phyloP scores from a whole-genome alignment of 2,113 vertebrate species.

The Boleophthalmus pectinirostris region DNA sequence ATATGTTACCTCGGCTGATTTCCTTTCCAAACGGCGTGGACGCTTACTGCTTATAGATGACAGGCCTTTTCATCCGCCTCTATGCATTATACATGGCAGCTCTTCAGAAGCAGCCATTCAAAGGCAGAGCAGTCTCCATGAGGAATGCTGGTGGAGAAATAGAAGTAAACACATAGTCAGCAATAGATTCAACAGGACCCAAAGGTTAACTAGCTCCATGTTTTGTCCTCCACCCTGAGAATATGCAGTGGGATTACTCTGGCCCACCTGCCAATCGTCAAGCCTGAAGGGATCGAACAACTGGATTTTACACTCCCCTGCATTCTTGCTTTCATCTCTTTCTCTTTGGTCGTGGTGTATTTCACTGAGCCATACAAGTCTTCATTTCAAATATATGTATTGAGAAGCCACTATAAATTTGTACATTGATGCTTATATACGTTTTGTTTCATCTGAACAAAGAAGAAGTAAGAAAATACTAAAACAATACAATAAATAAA shows the following conservation, averaged over 20 bases:
- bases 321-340: slow-evolving; percentile 37
- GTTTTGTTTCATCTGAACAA: too few relatives aligned
- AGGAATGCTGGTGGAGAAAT: slow-evolving; percentile 23
- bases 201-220: slow-evolving; percentile 36
- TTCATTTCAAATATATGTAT: too few relatives aligned
- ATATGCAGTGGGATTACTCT: slow-evolving; percentile 36
- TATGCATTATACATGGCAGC: slow-evolving; percentile 28
- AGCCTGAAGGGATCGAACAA: slow-evolving; percentile 22
- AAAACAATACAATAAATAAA: too few relatives aligned
- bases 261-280: slow-evolving; percentile 48
- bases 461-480: too few relatives aligned
- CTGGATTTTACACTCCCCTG: slow-evolving; percentile 16
- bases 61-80: slow-evolving; percentile 21
- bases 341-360: slow-evolving; percentile 1
- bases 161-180: slow-evolving; percentile 25
- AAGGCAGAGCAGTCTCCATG: slow-evolving; percentile 7
- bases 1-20: neutral
- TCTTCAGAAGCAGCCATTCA: slow-evolving; percentile 16
- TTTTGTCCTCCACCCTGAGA: slow-evolving; percentile 19
- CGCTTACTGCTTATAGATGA: slow-evolving; percentile 16
- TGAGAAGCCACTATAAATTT: too few relatives aligned
- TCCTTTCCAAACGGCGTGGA: slow-evolving; percentile 17
- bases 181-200: slow-evolving; percentile 5
- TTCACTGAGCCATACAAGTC: neutral
- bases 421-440: too few relatives aligned